phyloP scores from a whole-genome alignment of 2,888 invertebrate genomes.

The Cetonia aurata region DNA sequence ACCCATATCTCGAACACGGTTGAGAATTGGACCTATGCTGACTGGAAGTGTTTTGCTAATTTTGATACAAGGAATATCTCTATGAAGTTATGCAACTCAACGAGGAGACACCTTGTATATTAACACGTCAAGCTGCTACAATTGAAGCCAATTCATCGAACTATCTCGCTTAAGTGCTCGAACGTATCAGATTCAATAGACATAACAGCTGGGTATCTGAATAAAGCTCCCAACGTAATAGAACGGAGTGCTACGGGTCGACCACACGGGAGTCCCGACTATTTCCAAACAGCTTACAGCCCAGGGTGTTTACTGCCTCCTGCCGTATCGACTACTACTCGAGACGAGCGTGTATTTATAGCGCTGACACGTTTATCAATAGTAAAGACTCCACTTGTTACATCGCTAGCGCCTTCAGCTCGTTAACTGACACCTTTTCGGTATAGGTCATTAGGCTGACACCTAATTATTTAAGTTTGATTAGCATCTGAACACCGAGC shows the following conservation, averaged over 20 bases:
- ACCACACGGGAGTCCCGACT: slow-evolving; percentile 19
- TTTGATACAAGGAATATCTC: too few relatives aligned
- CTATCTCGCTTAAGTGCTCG: too few relatives aligned
- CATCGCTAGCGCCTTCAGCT: slow-evolving; percentile 1
- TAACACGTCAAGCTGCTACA: too few relatives aligned
- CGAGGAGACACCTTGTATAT: too few relatives aligned
- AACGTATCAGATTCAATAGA: too few relatives aligned
- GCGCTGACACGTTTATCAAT: slow-evolving; percentile 26
- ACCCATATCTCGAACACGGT: too few relatives aligned
- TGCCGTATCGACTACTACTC: slow-evolving; percentile 10
- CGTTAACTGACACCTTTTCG: slow-evolving; percentile 10
- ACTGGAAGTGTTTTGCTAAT: too few relatives aligned
- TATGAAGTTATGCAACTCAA: too few relatives aligned
- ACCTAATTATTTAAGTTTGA: too few relatives aligned
- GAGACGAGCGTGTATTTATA: slow-evolving; percentile 20
- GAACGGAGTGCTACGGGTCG: slow-evolving; percentile 7
- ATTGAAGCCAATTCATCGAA: too few relatives aligned
- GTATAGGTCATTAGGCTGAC: neutral
- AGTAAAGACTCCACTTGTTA: slow-evolving; percentile 8
- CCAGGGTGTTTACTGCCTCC: neutral
- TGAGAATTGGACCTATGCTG: too few relatives aligned
- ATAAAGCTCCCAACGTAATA: slow-evolving; percentile 13
- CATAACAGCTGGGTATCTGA: neutral
- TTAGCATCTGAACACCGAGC: too few relatives aligned
- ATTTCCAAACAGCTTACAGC: slow-evolving; percentile 16